phyloP scores from a whole-genome alignment of 2,888 invertebrate species.

The Ophion costatus region DNA sequence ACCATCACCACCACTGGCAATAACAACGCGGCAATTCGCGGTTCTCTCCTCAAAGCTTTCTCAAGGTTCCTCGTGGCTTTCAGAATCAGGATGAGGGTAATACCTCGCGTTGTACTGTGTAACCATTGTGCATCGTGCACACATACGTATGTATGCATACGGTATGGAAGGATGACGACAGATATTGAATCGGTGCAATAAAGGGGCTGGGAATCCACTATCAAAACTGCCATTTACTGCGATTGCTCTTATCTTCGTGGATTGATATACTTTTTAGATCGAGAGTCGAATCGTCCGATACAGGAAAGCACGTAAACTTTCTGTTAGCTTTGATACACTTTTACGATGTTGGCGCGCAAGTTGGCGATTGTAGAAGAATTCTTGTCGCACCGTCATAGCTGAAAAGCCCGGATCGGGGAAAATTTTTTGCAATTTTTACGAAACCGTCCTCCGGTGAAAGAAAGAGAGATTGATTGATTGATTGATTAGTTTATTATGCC shows the following conservation, averaged over 20 bases:
- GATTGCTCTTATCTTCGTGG: not conserved
- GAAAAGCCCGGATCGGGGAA: not conserved
- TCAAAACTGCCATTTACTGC: not conserved
- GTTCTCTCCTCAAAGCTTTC: slow-evolving; percentile 36
- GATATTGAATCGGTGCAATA: not conserved
- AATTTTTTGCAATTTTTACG: not conserved
- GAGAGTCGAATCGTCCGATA: not conserved
- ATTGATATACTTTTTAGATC: not conserved
- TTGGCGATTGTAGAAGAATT: not conserved
- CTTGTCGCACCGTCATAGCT: not conserved
- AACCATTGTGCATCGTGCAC: not conserved
- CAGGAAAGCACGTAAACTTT: no score
- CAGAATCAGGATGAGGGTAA: slow-evolving; percentile 32
- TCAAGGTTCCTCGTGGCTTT: slow-evolving; percentile 41
- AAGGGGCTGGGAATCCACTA: not conserved
- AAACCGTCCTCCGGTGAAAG: not conserved
- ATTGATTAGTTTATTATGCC: no score
- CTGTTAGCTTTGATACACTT: no score
- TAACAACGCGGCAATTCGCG: slow-evolving; percentile 17
- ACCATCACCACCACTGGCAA: slow-evolving; percentile 4
- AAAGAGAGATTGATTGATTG: no score
- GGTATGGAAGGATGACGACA: not conserved
- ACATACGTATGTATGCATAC: not conserved
- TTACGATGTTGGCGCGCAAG: not conserved
- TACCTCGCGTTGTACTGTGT: slow-evolving; percentile 1